Conservation (phyloP, 2,888 invertebrate genomes). For the Sericinus montela region DNA sequence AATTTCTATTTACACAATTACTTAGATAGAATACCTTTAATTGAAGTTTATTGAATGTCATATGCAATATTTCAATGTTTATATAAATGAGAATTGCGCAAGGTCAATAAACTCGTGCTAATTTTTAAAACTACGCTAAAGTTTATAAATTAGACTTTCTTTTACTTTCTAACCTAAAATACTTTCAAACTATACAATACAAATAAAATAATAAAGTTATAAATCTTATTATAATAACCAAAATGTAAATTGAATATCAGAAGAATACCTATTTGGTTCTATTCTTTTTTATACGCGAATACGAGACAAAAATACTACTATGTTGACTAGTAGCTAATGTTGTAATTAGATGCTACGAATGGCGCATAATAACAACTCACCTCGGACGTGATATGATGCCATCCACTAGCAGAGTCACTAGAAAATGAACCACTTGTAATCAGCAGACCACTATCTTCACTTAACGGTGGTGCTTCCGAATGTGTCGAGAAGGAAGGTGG, state of each 20-base stretch:
- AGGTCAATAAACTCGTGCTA: neutral
- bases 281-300: neutral
- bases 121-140: neutral
- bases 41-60: neutral
- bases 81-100: slow-evolving; percentile 12
- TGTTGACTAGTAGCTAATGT: neutral
- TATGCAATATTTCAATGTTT: neutral
- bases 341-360: slow-evolving; percentile 9
- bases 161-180: slow-evolving; percentile 20
- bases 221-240: slow-evolving; percentile 3
- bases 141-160: slow-evolving; percentile 15
- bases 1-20: too few relatives aligned
- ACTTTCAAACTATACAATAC: slow-evolving; percentile 15
- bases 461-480: slow-evolving; percentile 85
- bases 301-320: neutral
- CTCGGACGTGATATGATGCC: slow-evolving; percentile 84
- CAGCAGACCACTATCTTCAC: slow-evolving; percentile 87
- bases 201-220: slow-evolving; percentile 2
- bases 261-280: slow-evolving; percentile 11
- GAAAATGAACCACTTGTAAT: slow-evolving; percentile 86
- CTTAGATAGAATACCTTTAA: too few relatives aligned
- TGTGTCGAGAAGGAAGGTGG: slow-evolving; percentile 87
- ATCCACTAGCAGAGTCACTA: slow-evolving; percentile 84
- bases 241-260: slow-evolving; percentile 4
- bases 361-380: slow-evolving; percentile 50